Conservation (phyloP, 2,797 vertebrate species). For the Melanotaenia trifasciata region DNA sequence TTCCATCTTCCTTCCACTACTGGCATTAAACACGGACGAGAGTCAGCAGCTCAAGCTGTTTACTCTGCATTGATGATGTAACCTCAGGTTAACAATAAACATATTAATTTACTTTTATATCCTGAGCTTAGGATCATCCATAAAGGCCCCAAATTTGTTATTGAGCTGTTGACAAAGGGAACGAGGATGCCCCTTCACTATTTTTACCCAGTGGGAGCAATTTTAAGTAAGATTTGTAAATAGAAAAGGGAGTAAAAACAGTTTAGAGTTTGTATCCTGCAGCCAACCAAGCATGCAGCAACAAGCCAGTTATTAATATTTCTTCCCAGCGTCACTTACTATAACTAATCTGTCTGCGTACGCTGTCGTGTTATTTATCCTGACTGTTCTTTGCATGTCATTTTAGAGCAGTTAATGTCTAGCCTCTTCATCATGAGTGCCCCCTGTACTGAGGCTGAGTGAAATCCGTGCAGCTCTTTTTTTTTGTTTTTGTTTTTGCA, state of each 20-base stretch:
- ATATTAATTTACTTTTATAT: neutral
- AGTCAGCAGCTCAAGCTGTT: conserved; percentile 16
- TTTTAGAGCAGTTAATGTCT: neutral
- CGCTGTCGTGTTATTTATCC: neutral
- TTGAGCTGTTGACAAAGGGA: conserved; percentile 8
- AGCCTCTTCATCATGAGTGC: too few species aligned
- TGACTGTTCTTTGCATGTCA: neutral
- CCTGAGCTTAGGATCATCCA: neutral
- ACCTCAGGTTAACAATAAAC: conserved; percentile 15
- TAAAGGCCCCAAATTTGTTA: conserved; percentile 1
- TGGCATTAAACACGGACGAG: conserved; percentile 19
- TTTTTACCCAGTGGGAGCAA: neutral
- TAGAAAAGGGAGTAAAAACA: neutral
- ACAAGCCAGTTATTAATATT: neutral
- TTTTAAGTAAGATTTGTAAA: neutral
- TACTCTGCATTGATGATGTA: conserved; percentile 2
- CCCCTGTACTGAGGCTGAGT: too few species aligned
- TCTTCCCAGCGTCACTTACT: neutral
- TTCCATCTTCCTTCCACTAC: conserved; percentile 42
- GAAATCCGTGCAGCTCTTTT: too few species aligned
- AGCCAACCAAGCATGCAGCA: neutral
- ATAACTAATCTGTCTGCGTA: neutral
- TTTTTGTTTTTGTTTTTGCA: too few species aligned
- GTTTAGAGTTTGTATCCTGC: neutral
- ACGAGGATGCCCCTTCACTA: neutral